Conservation (phyloP, 2,888 invertebrate genomes). For the Drosophila mimetica region DNA sequence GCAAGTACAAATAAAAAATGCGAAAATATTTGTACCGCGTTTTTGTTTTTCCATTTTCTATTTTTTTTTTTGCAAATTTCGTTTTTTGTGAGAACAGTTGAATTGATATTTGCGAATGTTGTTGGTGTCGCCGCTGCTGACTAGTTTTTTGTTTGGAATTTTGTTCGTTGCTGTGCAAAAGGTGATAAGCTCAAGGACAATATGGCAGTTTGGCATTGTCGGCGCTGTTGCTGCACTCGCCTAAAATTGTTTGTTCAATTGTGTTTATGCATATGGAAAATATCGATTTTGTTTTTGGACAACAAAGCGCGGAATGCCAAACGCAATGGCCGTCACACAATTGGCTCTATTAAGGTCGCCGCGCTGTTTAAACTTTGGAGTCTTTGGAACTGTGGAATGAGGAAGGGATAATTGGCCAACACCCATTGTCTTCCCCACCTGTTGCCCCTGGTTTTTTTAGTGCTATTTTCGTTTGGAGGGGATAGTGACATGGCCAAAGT, state of each 20-base stretch:
- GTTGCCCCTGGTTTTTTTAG: slow-evolving; percentile 48
- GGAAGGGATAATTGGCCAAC: slow-evolving; percentile 15
- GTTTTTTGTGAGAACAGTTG: slow-evolving; percentile 42
- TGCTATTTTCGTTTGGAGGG: slow-evolving; percentile 46
- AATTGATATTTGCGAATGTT: slow-evolving; percentile 60
- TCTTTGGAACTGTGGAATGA: slow-evolving; percentile 5
- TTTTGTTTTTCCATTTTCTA: slow-evolving; percentile 21
- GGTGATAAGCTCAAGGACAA: slow-evolving; percentile 79
- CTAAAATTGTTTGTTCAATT: slow-evolving; percentile 66
- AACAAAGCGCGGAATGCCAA: slow-evolving; percentile 46
- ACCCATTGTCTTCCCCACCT: slow-evolving; percentile 47
- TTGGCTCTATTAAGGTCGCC: slow-evolving; percentile 30
- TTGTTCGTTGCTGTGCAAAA: slow-evolving; percentile 61
- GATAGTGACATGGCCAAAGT: slow-evolving; percentile 58
- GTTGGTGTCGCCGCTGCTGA: slow-evolving; percentile 12
- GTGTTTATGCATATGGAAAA: slow-evolving; percentile 67
- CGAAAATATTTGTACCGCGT: slow-evolving; percentile 35
- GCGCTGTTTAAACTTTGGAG: slow-evolving; percentile 11
- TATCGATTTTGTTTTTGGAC: slow-evolving; percentile 67
- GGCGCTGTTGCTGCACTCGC: slow-evolving; percentile 36
- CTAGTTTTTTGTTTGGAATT: slow-evolving; percentile 43
- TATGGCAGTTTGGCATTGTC: slow-evolving; percentile 62
- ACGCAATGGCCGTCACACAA: slow-evolving; percentile 21
- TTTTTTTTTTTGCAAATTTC: slow-evolving; percentile 22
- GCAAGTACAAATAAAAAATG: slow-evolving; percentile 31